A percentile compares a stretch with the other conserved stretches of the same genome.
Conservation (phyloP, 2,113 vertebrate species). For the Ptilorrhoa leucosticta region DNA sequence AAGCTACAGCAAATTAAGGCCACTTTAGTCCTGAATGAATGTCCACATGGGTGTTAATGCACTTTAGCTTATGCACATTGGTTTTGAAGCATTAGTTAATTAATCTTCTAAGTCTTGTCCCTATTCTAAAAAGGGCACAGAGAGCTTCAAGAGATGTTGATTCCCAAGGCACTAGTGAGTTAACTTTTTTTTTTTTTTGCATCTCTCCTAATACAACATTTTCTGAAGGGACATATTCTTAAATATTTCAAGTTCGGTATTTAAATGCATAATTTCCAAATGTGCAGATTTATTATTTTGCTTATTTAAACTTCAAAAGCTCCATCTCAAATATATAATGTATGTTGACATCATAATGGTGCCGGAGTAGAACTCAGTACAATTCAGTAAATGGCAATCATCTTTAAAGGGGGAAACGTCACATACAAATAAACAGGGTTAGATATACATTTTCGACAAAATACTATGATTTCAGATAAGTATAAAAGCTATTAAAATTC, state of each 20-base stretch:
- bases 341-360: neutral
- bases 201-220: neutral
- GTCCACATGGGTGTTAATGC: neutral
- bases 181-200: neutral
- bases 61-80: neutral
- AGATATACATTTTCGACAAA: neutral
- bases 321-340: neutral
- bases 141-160: neutral
- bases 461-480: neutral
- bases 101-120: neutral
- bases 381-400: neutral
- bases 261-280: neutral
- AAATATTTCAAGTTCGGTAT: neutral
- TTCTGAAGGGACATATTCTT: neutral
- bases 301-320: neutral
- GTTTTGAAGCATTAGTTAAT: conserved; percentile 17
- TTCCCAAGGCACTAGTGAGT: neutral
- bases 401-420: neutral
- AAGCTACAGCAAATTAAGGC: neutral
- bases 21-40: neutral
- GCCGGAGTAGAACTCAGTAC: neutral
- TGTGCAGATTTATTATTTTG: neutral
- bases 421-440: neutral
- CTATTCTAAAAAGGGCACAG: neutral
- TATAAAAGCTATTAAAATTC: neutral